These are phyloP conservation scores for Sylvia borin DNA, from an alignment of 2,797 vertebrate species.

Conservation along the genomic window DNA sequence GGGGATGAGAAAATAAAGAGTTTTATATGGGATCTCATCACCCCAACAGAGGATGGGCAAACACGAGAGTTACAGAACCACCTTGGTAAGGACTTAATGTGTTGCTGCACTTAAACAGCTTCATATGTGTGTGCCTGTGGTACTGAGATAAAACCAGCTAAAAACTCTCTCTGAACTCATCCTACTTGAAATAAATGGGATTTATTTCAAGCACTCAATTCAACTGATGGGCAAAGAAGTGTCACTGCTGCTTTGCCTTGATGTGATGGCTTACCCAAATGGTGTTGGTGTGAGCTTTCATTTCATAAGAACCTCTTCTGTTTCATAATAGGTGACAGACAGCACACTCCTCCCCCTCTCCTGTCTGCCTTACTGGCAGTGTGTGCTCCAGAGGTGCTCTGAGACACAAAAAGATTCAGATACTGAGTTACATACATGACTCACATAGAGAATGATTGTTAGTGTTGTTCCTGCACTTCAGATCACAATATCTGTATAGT, in stretches of 20 bases:
- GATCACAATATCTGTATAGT: not conserved
- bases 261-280: not conserved
- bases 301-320: accelerated
- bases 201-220: not conserved
- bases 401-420: accelerated
- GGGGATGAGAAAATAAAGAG: constrained; percentile 99
- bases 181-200: not conserved
- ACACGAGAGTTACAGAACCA: constrained; percentile 97
- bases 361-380: not conserved
- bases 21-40: constrained; percentile 99
- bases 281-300: not conserved
- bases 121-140: accelerated
- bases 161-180: not conserved
- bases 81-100: constrained; percentile 76
- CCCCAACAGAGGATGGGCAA: constrained; percentile 92
- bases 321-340: not conserved
- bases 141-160: not conserved
- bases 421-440: too few relatives aligned
- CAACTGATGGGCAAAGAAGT: not conserved
- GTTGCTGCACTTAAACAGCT: not conserved
- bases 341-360: not conserved
- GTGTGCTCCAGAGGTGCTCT: not conserved
- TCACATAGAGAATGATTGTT: not conserved
- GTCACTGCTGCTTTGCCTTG: not conserved
- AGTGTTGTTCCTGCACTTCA: not conserved